Evolutionary conservation across 2,113 vertebrate species (phyloP).

Genomic region (Hippolais icterina): DNA sequence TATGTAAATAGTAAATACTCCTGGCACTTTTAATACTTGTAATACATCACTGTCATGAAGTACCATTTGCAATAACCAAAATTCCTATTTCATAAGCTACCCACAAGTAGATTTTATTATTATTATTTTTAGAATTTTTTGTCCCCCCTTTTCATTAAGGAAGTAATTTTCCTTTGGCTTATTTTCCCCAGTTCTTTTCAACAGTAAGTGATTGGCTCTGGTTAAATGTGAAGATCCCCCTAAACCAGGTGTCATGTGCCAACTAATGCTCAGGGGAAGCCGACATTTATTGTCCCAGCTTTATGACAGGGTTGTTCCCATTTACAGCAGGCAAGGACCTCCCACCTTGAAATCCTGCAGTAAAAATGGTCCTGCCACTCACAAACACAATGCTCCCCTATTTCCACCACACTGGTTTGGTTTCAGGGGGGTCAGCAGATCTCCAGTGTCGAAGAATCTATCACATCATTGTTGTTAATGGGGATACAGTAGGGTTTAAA

Average conservation of each 20-base stretch:
- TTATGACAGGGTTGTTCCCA: background rate
- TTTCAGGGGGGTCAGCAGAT: background rate
- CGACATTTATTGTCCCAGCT: background rate
- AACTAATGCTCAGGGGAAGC: background rate
- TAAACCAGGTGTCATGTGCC: fast-evolving
- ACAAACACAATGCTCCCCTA: fast-evolving
- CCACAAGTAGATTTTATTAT: background rate
- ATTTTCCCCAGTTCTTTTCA: background rate
- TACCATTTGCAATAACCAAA: background rate
- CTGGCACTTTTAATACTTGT: background rate
- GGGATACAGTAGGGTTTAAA: background rate
- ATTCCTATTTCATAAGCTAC: background rate
- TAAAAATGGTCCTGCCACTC: background rate
- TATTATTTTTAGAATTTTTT: background rate
- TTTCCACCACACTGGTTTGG: background rate
- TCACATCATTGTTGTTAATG: fast-evolving
- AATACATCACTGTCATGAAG: background rate
- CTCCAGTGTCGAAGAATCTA: fast-evolving
- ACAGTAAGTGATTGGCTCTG: background rate
- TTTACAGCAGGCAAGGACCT: background rate
- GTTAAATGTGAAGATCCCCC: background rate
- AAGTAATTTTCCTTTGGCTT: background rate
- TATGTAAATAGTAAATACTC: background rate
- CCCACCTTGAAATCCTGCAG: background rate
- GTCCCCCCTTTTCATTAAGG: background rate